phyloP scores from a whole-genome alignment of 2,888 invertebrate species.

The Leptodirus hochenwartii region DNA sequence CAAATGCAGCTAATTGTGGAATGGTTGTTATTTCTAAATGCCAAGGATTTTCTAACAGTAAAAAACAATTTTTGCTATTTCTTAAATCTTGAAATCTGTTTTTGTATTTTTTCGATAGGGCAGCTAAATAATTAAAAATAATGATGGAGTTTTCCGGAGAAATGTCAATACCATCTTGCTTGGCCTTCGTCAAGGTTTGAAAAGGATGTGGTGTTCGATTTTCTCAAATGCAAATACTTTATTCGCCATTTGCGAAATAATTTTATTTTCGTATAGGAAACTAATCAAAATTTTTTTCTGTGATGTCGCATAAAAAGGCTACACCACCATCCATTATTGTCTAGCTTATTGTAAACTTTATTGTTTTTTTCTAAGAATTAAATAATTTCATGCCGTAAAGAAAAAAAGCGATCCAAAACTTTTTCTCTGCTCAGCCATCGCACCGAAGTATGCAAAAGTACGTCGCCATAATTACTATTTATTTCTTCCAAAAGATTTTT shows the following conservation, averaged over 20 bases:
- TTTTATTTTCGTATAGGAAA: constrained; percentile 2
- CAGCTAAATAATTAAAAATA: not conserved
- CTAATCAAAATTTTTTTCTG: not conserved
- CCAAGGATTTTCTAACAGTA: constrained; percentile 1
- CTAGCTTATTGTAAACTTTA: constrained; percentile 8
- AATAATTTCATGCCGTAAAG: constrained; percentile 5
- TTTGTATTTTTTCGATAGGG: constrained; percentile 1
- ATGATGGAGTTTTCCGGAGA: constrained; percentile 1
- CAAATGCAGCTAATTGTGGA: not conserved
- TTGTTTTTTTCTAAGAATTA: constrained; percentile 8
- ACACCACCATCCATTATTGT: constrained; percentile 9
- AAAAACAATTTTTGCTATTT: constrained; percentile 1
- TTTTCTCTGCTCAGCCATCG: constrained; percentile 9
- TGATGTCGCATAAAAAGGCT: constrained; percentile 1
- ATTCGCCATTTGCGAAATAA: constrained; percentile 4
- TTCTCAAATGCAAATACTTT: constrained; percentile 1
- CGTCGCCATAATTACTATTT: constrained; percentile 8
- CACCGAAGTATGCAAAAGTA: constrained; percentile 8
- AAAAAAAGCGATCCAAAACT: constrained; percentile 10
- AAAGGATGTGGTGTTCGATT: not conserved
- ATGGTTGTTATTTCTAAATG: constrained; percentile 1
- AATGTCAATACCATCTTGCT: not conserved
- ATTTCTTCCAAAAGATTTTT: constrained; percentile 9
- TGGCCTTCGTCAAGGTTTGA: constrained; percentile 1
- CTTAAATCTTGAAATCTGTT: not conserved